Evolutionary conservation across 64 coral and sea anemone genomes (phyloP).

Genomic region (Actinia equina): DNA sequence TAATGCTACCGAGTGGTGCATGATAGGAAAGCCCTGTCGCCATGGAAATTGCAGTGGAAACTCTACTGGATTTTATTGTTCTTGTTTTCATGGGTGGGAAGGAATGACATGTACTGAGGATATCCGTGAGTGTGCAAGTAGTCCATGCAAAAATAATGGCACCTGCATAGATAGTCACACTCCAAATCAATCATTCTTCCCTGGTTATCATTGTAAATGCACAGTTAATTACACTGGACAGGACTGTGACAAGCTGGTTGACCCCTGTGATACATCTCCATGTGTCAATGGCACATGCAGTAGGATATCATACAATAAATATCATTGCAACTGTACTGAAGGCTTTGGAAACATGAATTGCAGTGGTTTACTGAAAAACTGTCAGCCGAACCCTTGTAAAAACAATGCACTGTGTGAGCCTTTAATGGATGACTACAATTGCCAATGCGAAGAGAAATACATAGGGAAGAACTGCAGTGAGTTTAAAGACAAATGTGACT

Average conservation of each 20-base stretch:
- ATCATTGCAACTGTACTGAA: slow-evolving; percentile 67
- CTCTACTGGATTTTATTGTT: slow-evolving; percentile 59
- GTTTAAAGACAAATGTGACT: slow-evolving; percentile 57
- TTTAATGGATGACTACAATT: slow-evolving; percentile 49
- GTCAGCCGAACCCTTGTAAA: slow-evolving; percentile 59
- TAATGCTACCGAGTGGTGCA: slow-evolving; percentile 56
- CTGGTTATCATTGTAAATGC: slow-evolving; percentile 67
- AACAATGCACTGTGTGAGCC: slow-evolving; percentile 48
- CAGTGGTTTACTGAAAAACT: slow-evolving; percentile 55
- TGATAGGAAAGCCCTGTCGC: slow-evolving; percentile 40
- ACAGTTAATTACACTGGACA: slow-evolving; percentile 61
- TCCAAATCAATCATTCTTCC: slow-evolving; percentile 23
- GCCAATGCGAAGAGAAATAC: slow-evolving; percentile 39
- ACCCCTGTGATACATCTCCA: slow-evolving; percentile 50
- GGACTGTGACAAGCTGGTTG: slow-evolving; percentile 45
- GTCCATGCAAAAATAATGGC: slow-evolving; percentile 59
- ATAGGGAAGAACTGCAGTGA: slow-evolving; percentile 51
- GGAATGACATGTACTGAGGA: slow-evolving; percentile 59
- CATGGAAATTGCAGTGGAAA: slow-evolving; percentile 69
- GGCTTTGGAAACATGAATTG: slow-evolving; percentile 82
- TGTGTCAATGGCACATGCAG: slow-evolving; percentile 61
- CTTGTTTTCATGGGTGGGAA: slow-evolving; percentile 58
- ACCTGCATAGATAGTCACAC: slow-evolving; percentile 79
- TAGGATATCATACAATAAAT: slow-evolving; percentile 47
- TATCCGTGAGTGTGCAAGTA: slow-evolving; percentile 63